A percentile compares a stretch with the other conserved stretches of the same genome.
These are phyloP conservation scores for Ormyrus thymus DNA, from an alignment of 2,888 invertebrate species.

Conservation along the genomic window DNA sequence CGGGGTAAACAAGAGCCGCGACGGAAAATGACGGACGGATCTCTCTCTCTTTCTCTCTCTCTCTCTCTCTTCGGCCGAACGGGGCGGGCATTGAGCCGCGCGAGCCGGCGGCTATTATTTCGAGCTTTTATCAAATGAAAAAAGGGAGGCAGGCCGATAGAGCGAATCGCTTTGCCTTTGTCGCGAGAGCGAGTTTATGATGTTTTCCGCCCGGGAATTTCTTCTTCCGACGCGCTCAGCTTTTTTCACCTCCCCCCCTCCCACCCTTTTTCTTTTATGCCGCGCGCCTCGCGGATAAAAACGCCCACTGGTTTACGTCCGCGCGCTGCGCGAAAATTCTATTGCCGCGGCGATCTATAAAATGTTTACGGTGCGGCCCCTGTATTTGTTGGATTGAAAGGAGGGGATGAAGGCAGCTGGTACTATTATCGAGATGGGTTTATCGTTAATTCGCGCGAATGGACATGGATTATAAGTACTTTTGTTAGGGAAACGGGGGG, in stretches of 20 bases:
- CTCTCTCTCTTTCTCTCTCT: background rate
- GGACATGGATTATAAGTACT: too few relatives aligned
- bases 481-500: too few relatives aligned
- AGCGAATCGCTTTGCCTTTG: conserved; percentile 25
- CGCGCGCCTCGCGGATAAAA: conserved; percentile 2
- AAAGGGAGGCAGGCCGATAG: background rate
- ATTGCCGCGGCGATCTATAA: background rate
- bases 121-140: conserved; percentile 29
- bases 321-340: background rate
- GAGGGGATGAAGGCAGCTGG: too few relatives aligned
- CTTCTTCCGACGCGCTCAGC: too few relatives aligned
- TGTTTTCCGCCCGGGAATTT: background rate
- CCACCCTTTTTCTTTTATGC: background rate
- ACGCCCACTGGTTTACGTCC: background rate
- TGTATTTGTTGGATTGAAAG: too few relatives aligned
- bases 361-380: too few relatives aligned
- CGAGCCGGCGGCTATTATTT: conserved; percentile 27
- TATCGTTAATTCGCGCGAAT: too few relatives aligned
- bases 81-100: background rate
- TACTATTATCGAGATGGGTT: too few relatives aligned
- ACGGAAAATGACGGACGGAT: background rate
- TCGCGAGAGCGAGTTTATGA: conserved; percentile 12
- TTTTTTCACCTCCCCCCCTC: background rate
- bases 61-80: background rate
- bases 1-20: background rate